Evolutionary conservation across 2,113 vertebrate species (phyloP).

Genomic region (Sapajus apella): DNA sequence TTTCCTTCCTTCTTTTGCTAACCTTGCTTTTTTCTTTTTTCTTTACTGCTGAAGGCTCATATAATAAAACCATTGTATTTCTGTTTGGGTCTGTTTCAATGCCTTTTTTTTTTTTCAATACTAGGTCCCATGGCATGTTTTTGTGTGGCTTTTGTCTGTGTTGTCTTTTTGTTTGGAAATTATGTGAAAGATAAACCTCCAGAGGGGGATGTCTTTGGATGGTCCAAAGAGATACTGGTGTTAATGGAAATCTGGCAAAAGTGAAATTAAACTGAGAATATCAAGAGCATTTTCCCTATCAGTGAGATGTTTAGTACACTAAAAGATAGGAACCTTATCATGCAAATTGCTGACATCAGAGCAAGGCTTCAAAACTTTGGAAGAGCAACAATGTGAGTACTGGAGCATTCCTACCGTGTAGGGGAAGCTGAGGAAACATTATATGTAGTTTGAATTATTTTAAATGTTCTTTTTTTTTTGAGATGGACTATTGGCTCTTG

Average conservation of each 20-base stretch:
- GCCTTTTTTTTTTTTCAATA: neutral
- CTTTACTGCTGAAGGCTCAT: conserved; percentile 50
- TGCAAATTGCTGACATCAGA: conserved; percentile 31
- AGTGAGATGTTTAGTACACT: neutral
- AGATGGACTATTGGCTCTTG: no score
- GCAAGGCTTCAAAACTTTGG: conserved; percentile 37
- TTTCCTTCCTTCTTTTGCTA: conserved; percentile 53
- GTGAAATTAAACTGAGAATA: conserved; percentile 18
- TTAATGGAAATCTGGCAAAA: conserved; percentile 30
- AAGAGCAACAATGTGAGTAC: neutral
- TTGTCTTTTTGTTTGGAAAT: conserved; percentile 71
- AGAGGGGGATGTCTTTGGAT: conserved; percentile 35
- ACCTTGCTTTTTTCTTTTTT: conserved; percentile 62
- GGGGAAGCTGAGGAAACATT: neutral
- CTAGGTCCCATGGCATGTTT: conserved; percentile 54
- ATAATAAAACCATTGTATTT: conserved; percentile 70
- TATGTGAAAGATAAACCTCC: conserved; percentile 45
- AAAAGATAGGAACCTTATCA: neutral
- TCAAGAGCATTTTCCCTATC: neutral
- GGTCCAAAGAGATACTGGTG: conserved; percentile 25
- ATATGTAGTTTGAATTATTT: conserved; percentile 9
- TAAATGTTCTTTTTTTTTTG: neutral
- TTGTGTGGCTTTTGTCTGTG: conserved; percentile 46
- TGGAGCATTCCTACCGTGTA: neutral
- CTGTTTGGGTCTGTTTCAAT: conserved; percentile 53